Percentiles rank a stretch among this genome's conserved stretches.
Evolutionary conservation across 2,888 invertebrate genomes (phyloP).

Genomic region (Nycteola revayana): DNA sequence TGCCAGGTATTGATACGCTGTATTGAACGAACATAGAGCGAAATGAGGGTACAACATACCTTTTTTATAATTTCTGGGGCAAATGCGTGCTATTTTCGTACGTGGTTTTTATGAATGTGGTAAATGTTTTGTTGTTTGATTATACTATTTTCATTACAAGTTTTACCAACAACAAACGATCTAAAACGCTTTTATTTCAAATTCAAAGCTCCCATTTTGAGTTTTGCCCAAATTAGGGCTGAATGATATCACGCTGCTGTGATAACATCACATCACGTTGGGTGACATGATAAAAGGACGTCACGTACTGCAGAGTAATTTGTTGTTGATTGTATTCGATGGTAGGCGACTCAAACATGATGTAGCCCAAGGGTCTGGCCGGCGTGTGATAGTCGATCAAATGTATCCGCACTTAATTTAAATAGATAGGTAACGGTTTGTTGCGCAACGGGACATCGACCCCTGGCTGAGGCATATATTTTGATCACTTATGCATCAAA

Average conservation of each 20-base stretch:
- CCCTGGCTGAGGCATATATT: slow-evolving; percentile 52
- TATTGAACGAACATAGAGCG: too few relatives aligned
- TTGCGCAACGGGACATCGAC: slow-evolving; percentile 75
- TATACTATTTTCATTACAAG: too few relatives aligned
- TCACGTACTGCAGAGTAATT: slow-evolving; percentile 48
- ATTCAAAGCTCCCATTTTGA: not conserved
- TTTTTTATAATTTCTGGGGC: too few relatives aligned
- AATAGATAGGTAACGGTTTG: slow-evolving; percentile 72
- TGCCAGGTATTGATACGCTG: too few relatives aligned
- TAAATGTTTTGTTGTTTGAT: too few relatives aligned
- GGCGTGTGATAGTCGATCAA: slow-evolving; percentile 47
- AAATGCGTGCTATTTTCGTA: too few relatives aligned
- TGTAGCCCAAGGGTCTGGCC: slow-evolving; percentile 37
- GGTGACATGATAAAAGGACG: slow-evolving; percentile 52
- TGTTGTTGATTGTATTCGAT: slow-evolving; percentile 50
- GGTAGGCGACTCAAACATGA: slow-evolving; percentile 40
- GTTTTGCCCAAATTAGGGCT: slow-evolving; percentile 1
- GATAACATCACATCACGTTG: slow-evolving; percentile 38
- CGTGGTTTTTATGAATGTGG: too few relatives aligned
- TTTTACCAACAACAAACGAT: too few relatives aligned
- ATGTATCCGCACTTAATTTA: slow-evolving; percentile 71
- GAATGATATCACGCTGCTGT: slow-evolving; percentile 7
- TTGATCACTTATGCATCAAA: slow-evolving; percentile 76
- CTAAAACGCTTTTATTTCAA: too few relatives aligned
- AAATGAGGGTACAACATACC: too few relatives aligned